phyloP scores from a whole-genome alignment of 2,888 invertebrate genomes.

The Macrophya alboannulata region DNA sequence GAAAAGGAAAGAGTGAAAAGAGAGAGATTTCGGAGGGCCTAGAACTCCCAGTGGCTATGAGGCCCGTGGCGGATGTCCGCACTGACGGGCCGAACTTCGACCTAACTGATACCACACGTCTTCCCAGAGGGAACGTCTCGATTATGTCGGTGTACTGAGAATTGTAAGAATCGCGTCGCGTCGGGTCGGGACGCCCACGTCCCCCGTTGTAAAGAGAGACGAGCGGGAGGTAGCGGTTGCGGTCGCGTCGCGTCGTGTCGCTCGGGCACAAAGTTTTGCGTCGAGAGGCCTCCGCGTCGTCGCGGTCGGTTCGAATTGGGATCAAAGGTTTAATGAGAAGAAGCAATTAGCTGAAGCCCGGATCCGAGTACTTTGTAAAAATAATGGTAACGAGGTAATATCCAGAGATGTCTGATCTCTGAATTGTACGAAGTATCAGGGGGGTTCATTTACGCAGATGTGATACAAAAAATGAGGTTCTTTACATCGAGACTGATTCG shows the following conservation, averaged over 20 bases:
- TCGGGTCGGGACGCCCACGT: constrained; percentile 15
- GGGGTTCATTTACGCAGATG: not conserved
- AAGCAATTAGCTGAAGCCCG: constrained; percentile 36
- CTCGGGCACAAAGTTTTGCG: constrained; percentile 31
- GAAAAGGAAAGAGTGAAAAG: not conserved
- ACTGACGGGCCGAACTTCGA: constrained; percentile 62
- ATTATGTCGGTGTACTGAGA: constrained; percentile 48
- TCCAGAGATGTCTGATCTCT: constrained; percentile 2
- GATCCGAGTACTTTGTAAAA: constrained; percentile 19
- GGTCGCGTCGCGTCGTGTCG: not conserved
- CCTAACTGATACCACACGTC: constrained; percentile 71
- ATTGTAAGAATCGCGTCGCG: not conserved
- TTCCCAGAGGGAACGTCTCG: constrained; percentile 57
- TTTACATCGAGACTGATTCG: not conserved
- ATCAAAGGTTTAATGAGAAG: constrained; percentile 50
- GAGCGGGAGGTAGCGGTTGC: not conserved
- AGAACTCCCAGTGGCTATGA: constrained; percentile 28
- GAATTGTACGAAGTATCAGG: not conserved
- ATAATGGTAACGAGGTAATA: constrained; percentile 43
- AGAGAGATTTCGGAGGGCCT: constrained; percentile 5
- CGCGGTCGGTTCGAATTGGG: constrained; percentile 38
- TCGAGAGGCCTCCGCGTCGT: constrained; percentile 13
- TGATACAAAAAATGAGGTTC: not conserved
- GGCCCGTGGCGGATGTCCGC: constrained; percentile 70
- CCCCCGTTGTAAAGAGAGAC: constrained; percentile 27